Percentiles rank a stretch among this genome's conserved stretches.
Conservation (phyloP, 2,113 vertebrate genomes). For the Myotis davidii region DNA sequence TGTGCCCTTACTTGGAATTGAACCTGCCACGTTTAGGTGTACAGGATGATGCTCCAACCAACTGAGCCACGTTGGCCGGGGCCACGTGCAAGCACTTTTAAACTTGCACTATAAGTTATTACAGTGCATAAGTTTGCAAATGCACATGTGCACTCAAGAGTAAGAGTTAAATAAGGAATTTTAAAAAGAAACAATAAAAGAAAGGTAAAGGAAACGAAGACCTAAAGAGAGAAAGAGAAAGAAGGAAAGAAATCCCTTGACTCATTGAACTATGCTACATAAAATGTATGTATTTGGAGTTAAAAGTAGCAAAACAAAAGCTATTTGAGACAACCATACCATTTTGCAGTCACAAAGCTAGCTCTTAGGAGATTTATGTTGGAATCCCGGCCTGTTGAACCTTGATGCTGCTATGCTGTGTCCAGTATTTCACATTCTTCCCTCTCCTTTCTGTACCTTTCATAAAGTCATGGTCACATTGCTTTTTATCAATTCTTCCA, state of each 20-base stretch:
- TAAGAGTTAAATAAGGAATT: not conserved
- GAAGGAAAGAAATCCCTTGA: not conserved
- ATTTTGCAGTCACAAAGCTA: not conserved
- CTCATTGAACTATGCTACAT: not conserved
- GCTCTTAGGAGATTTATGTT: not conserved
- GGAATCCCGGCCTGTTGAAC: not conserved
- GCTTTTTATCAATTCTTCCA: not conserved
- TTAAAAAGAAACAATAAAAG: not conserved
- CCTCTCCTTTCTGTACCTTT: not conserved
- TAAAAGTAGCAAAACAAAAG: not conserved
- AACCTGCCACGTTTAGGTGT: not conserved
- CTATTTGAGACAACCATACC: not conserved
- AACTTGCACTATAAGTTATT: not conserved
- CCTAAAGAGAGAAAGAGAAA: too few species aligned
- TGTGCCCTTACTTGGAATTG: not conserved
- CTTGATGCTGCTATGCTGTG: not conserved
- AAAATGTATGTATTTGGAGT: not conserved
- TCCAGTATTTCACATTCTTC: not conserved
- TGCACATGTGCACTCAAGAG: not conserved
- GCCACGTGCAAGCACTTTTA: not conserved
- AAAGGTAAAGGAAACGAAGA: too few species aligned
- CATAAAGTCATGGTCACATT: not conserved
- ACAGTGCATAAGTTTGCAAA: not conserved
- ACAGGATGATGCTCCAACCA: not conserved
- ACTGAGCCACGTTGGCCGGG: not conserved